phyloP scores from a whole-genome alignment of 2,888 invertebrate species.

The Ditylenchus weischeri region DNA sequence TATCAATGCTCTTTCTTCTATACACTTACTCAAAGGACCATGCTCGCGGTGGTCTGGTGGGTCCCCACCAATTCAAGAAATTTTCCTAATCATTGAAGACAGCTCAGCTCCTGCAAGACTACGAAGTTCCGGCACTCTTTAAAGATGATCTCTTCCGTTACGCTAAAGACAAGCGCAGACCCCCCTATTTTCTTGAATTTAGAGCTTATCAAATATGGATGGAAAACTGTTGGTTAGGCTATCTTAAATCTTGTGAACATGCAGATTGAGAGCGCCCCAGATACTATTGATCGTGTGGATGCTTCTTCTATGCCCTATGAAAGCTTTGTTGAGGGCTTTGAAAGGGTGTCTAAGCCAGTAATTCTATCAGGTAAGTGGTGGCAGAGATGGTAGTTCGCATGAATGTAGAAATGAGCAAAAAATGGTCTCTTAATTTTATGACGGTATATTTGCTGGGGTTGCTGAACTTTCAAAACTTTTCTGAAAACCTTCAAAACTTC shows the following conservation, averaged over 20 bases:
- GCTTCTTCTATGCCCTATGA: conserved; percentile 71
- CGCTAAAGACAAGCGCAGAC: conserved; percentile 86
- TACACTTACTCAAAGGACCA: too few species aligned
- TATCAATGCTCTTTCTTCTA: too few species aligned
- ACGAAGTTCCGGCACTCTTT: conserved; percentile 84
- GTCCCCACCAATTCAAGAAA: too few species aligned
- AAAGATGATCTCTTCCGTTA: conserved; percentile 93
- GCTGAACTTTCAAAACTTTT: too few species aligned
- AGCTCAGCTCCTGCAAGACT: conserved; percentile 87
- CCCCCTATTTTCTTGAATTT: conserved; percentile 66
- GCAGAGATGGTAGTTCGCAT: too few species aligned
- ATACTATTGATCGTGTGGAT: conserved; percentile 82
- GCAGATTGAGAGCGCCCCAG: conserved; percentile 59
- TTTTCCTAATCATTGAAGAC: too few species aligned
- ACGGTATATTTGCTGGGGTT: too few species aligned
- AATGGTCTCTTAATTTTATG: too few species aligned
- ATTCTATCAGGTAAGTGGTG: conserved; percentile 70
- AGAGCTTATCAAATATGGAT: conserved; percentile 51
- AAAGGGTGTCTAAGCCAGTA: conserved; percentile 86
- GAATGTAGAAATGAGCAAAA: too few species aligned
- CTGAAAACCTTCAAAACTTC: too few species aligned
- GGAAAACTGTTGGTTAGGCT: conserved; percentile 44
- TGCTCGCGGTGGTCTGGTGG: too few species aligned
- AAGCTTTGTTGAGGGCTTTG: conserved; percentile 85
- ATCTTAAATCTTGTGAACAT: conserved; percentile 28